These are phyloP conservation scores for Lycophotia porphyrea DNA, from an alignment of 2,888 invertebrate genomes.

Conservation along the genomic window DNA sequence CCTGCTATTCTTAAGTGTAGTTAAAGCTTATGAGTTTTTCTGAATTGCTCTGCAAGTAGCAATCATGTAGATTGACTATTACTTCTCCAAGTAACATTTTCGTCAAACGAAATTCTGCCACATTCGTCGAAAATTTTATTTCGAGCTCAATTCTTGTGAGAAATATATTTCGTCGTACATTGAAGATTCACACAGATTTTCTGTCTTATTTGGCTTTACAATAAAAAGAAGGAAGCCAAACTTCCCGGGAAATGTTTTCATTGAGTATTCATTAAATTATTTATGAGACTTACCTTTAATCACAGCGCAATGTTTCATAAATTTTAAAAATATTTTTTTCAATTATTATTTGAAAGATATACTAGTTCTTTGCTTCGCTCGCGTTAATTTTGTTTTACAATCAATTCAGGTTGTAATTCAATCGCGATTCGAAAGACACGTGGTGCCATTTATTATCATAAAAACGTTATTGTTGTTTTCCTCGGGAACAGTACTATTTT, in stretches of 20 bases:
- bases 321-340: background rate
- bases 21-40: conserved; percentile 32
- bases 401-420: no score
- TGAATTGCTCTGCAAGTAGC: conserved; percentile 13
- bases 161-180: conserved; percentile 39
- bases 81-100: conserved; percentile 19
- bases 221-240: conserved; percentile 1
- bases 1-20: conserved; percentile 32
- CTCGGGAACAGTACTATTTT: no score
- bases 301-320: background rate
- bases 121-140: conserved; percentile 20
- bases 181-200: conserved; percentile 47
- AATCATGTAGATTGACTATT: conserved; percentile 39
- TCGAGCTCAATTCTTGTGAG: conserved; percentile 27
- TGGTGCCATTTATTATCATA: no score
- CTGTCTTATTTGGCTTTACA: conserved; percentile 34
- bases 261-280: conserved; percentile 40
- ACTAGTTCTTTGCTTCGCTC: no score
- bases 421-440: no score
- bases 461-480: no score
- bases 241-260: conserved; percentile 10
- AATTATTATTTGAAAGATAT: no score
- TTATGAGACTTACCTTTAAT: conserved; percentile 16
- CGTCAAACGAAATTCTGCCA: conserved; percentile 20
- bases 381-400: no score